Percentiles rank a stretch among this genome's conserved stretches.
Conservation (phyloP, 1,140 invertebrate species). For the Riptortus pedestris region DNA sequence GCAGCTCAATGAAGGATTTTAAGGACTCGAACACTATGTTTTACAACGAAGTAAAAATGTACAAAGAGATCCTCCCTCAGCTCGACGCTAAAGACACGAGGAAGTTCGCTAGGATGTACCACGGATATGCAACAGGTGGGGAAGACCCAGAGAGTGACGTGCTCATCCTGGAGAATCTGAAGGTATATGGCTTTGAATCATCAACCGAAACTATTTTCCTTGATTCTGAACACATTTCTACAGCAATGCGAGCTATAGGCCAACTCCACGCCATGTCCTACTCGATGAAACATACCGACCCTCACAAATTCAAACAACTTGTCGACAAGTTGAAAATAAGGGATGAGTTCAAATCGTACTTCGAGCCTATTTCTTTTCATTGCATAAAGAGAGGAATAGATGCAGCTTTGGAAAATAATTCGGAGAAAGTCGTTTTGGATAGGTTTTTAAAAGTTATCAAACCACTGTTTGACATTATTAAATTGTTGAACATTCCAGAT, state of each 20-base stretch:
- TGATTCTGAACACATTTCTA: background rate
- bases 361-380: background rate
- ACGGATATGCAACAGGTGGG: background rate
- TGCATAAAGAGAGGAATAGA: background rate
- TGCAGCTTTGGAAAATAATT: background rate
- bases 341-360: background rate
- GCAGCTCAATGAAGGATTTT: background rate
- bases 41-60: background rate
- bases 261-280: background rate
- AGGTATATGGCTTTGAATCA: background rate
- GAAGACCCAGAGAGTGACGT: background rate
- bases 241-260: background rate
- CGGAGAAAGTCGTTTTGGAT: background rate
- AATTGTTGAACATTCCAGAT: background rate
- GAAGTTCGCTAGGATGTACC: background rate
- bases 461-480: background rate
- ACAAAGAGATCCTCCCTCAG: background rate
- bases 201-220: background rate
- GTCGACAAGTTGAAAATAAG: background rate
- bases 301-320: background rate
- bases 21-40: background rate
- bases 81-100: background rate
- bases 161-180: background rate
- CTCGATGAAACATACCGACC: background rate
- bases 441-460: background rate